A percentile compares a stretch with the other conserved stretches of the same genome.
Conservation (phyloP, 2,888 invertebrate genomes). For the Pachydiplax longipennis region DNA sequence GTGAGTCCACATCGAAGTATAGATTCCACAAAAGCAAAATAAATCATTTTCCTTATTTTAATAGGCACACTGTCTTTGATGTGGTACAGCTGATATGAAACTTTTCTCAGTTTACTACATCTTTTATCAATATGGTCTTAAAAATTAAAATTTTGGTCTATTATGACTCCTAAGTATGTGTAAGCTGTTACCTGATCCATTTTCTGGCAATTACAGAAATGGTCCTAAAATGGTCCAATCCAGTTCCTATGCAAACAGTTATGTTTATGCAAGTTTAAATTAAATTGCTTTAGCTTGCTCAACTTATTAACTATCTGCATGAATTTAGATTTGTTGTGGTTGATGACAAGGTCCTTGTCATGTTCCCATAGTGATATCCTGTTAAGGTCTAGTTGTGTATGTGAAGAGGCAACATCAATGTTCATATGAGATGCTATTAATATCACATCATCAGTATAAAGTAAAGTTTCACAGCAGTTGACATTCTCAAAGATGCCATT, state of each 20-base stretch:
- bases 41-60: no score
- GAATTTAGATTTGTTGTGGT: not conserved
- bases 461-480: not conserved
- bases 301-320: not conserved
- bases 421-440: no score
- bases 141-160: not conserved
- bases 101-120: not conserved
- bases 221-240: no score
- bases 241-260: not conserved
- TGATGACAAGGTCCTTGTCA: no score
- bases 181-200: not conserved
- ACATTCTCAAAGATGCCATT: not conserved
- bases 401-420: no score
- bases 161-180: not conserved
- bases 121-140: not conserved
- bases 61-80: not conserved
- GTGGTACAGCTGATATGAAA: no score
- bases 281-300: not conserved
- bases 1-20: no score
- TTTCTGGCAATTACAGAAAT: not conserved
- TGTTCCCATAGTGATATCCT: no score
- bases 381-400: no score
- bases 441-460: no score
- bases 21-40: no score
- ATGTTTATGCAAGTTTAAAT: not conserved